These are phyloP conservation scores for Drosophila paulistorum DNA, from an alignment of 1,140 invertebrate genomes.

Conservation along the genomic window DNA sequence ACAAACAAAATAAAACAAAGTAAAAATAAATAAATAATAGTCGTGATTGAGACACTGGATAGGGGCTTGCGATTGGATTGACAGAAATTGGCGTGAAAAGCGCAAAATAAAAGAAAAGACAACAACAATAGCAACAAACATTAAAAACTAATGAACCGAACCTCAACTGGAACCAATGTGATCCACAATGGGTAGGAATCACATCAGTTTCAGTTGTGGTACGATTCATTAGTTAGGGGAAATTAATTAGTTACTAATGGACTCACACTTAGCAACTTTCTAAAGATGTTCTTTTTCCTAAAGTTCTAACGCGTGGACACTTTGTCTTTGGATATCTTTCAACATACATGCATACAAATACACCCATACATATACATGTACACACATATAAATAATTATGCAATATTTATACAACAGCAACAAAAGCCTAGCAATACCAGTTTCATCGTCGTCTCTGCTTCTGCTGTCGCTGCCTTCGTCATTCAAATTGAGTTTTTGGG, in stretches of 20 bases:
- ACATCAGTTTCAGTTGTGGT: too few relatives aligned
- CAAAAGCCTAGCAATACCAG: constrained; percentile 52
- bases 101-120: constrained; percentile 14
- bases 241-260: constrained; percentile 47
- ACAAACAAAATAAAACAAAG: constrained; percentile 21
- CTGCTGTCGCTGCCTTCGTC: constrained; percentile 51
- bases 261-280: constrained; percentile 26
- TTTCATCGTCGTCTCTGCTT: constrained; percentile 32
- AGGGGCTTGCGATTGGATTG: constrained; percentile 41
- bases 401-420: constrained; percentile 40
- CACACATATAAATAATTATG: constrained; percentile 59
- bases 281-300: constrained; percentile 1
- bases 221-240: constrained; percentile 14
- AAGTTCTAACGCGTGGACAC: constrained; percentile 18
- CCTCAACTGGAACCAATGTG: neutral
- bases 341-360: neutral
- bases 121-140: neutral
- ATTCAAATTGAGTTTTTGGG: constrained; percentile 71
- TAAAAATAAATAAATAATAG: constrained; percentile 35
- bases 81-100: constrained; percentile 54
- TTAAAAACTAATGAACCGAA: constrained; percentile 7
- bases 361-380: neutral
- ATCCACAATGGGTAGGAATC: neutral
- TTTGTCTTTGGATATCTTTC: constrained; percentile 5
- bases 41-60: constrained; percentile 39